These are phyloP conservation scores for Oenanthe melanoleuca DNA, from an alignment of 2,113 vertebrate species.

Conservation along the genomic window DNA sequence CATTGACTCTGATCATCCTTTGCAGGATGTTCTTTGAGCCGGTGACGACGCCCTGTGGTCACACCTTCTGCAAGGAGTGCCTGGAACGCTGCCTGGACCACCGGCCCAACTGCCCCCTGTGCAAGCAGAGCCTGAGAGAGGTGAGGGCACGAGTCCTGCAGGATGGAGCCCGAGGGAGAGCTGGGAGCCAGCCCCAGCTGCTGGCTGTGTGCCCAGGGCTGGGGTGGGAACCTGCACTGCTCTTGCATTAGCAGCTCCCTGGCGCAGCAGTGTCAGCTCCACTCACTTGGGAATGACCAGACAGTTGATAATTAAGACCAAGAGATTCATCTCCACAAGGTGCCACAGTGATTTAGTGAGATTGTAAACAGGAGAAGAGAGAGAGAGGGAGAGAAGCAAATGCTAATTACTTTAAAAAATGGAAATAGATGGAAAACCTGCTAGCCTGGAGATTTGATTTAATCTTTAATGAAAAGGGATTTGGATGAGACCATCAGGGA, in stretches of 20 bases:
- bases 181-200: background rate
- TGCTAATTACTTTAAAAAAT: slow-evolving; percentile 47
- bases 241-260: background rate
- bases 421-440: slow-evolving; percentile 35
- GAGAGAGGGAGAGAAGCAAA: background rate
- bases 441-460: slow-evolving; percentile 33
- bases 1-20: background rate
- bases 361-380: slow-evolving; percentile 19
- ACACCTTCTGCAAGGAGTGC: slow-evolving; percentile 92
- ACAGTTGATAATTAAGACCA: slow-evolving; percentile 35
- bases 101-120: slow-evolving; percentile 88
- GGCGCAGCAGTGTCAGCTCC: accelerated
- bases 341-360: slow-evolving; percentile 24
- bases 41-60: slow-evolving; percentile 89
- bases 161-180: background rate
- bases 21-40: slow-evolving; percentile 87
- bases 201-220: background rate
- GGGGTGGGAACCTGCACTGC: background rate
- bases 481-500: background rate
- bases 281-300: background rate
- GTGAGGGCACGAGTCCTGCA: background rate
- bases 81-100: slow-evolving; percentile 90
- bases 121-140: slow-evolving; percentile 91
- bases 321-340: slow-evolving; percentile 41
- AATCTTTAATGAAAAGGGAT: slow-evolving; percentile 53